Conservation (phyloP, 2,888 invertebrate genomes). For the Cerastis rubricosa region DNA sequence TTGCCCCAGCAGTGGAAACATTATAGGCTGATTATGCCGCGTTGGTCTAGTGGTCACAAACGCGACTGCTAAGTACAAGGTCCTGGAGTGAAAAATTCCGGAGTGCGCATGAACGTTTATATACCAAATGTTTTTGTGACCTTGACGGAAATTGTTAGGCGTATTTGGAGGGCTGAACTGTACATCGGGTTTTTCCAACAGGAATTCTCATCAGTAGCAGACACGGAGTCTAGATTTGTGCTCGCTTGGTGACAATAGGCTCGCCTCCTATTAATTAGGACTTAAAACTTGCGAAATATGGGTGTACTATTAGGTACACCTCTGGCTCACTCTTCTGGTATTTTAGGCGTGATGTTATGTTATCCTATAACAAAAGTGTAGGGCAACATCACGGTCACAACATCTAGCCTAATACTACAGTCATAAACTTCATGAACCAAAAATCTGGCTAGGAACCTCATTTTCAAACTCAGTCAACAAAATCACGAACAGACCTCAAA, state of each 20-base stretch:
- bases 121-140: no score
- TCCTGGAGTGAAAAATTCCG: no score
- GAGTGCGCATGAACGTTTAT: no score
- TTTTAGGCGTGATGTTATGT: not conserved
- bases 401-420: not conserved
- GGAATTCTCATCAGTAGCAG: not conserved
- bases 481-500: slow-evolving; percentile 20
- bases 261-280: not conserved
- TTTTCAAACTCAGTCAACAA: not conserved
- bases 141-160: no score
- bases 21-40: not conserved
- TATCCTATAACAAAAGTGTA: not conserved
- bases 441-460: not conserved
- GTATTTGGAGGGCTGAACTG: no score
- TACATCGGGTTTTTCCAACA: not conserved
- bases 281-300: not conserved
- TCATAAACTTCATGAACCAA: not conserved
- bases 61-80: not conserved
- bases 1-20: no score
- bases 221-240: not conserved
- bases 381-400: not conserved
- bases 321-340: not conserved
- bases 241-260: not conserved
- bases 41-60: not conserved
- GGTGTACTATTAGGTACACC: not conserved